A percentile compares a stretch with the other conserved stretches of the same genome.
Evolutionary conservation across 2,113 vertebrate genomes (phyloP).

Genomic region (Boulengeromyrus knoepffleri): DNA sequence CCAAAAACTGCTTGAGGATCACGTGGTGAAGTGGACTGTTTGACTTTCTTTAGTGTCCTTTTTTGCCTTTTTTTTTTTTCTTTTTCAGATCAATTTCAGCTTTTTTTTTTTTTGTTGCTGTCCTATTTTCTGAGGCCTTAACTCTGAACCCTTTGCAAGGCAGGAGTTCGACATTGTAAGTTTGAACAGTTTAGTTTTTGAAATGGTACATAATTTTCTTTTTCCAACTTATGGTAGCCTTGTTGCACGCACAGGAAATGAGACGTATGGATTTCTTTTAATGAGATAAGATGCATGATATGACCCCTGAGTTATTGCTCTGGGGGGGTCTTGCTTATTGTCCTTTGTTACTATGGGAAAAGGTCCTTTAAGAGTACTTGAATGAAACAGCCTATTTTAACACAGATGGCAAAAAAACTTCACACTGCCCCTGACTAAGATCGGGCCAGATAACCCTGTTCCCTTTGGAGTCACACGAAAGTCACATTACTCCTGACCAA

Average conservation of each 20-base stretch:
- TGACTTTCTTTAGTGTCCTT: constrained; percentile 18
- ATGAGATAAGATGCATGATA: constrained; percentile 47
- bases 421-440: constrained; percentile 41
- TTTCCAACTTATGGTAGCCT: constrained; percentile 65
- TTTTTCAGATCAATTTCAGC: constrained; percentile 33
- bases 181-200: constrained; percentile 46
- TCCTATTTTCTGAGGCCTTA: constrained; percentile 72
- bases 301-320: constrained; percentile 37
- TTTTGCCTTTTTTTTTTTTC: constrained; percentile 23
- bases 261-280: constrained; percentile 57
- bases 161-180: constrained; percentile 56
- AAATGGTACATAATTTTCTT: constrained; percentile 63
- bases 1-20: constrained; percentile 51
- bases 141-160: constrained; percentile 53
- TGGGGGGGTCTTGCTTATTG: constrained; percentile 48
- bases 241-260: constrained; percentile 55
- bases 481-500: constrained; percentile 48
- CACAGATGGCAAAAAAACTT: constrained; percentile 49
- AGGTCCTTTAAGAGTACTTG: constrained; percentile 60
- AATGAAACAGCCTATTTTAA: constrained; percentile 64
- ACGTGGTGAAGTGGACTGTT: constrained; percentile 54
- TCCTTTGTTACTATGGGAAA: constrained; percentile 54
- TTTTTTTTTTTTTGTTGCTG: constrained; percentile 46
- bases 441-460: constrained; percentile 39
- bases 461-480: constrained; percentile 50